phyloP scores from a whole-genome alignment of 53 echinoderm and acorn worm species.

The Holothuria leucospilota region DNA sequence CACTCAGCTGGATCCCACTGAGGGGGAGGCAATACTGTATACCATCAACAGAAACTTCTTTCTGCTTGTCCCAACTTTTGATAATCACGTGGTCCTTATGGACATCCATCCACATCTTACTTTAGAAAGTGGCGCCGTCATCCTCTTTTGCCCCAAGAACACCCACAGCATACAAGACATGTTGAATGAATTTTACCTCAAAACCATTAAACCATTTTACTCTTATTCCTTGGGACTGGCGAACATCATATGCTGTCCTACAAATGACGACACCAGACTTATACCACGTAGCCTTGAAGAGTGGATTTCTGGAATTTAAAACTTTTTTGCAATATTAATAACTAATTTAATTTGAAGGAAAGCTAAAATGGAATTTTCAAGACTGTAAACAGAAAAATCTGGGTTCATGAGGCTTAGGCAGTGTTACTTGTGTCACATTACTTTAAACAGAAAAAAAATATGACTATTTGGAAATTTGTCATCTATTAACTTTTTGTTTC shows the following conservation, averaged over 20 bases:
- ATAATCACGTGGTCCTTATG: conserved; percentile 19
- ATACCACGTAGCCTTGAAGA: conserved; percentile 11
- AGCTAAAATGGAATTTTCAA: no score
- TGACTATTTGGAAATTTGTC: no score
- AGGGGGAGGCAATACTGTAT: conserved; percentile 25
- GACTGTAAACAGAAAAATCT: no score
- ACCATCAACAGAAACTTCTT: conserved; percentile 9
- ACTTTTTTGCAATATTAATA: background rate
- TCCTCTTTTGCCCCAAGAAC: conserved; percentile 7
- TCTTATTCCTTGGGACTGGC: background rate
- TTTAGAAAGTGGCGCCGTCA: conserved; percentile 25
- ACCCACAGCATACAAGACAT: conserved; percentile 6
- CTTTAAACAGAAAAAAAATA: no score
- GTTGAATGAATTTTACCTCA: conserved; percentile 31
- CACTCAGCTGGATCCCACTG: background rate
- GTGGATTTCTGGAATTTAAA: conserved; percentile 23
- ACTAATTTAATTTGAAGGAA: no score
- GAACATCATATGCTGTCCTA: conserved; percentile 13
- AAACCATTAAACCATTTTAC: conserved; percentile 9
- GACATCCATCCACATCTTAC: conserved; percentile 17
- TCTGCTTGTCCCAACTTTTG: background rate
- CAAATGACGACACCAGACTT: background rate
- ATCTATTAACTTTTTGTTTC: no score
- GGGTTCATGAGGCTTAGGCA: no score
- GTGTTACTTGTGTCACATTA: no score